Evolutionary conservation across 2,888 invertebrate species (phyloP), one percentile per base, ranked within the genome.

Genomic region (Clepsis dumicolana): DNA sequence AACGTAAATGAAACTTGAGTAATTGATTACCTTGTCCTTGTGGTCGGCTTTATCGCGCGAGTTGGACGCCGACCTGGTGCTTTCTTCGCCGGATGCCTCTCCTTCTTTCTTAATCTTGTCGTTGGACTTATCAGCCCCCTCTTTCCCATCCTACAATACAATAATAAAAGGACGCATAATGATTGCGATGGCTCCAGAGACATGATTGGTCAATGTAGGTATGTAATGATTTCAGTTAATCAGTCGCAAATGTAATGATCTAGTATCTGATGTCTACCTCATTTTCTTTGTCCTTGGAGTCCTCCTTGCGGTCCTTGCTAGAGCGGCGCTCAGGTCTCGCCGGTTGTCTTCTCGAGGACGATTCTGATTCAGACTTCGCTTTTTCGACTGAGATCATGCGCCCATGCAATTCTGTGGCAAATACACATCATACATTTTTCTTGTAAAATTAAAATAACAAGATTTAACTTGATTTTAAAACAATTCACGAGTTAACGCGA

Each of bases 371-470:
- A 3, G 94, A 94, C 79, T 95, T 95, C 61, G 97, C 98, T 90
- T 97, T 97, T 87, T 99, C 99, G 61, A 99, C 98, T 16, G 97
- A 97, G 80, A 99, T 98, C 90, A 98, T 97, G 71, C 98, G 96
- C 1, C 99, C 99, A 86, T 99, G 98, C 56, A 99, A 94, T 90
- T 99, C 98, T 79, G 69, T 10, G 75, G 72, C 64, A 53, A n/a
- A 1, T 5, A 4, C n/a, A n/a, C n/a, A n/a, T n/a, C n/a, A n/a
- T n/a, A n/a, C n/a, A n/a, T n/a, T n/a, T n/a, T n/a, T n/a, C n/a
- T n/a, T n/a, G n/a, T n/a, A n/a, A n/a, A n/a, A n/a, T n/a, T n/a
- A n/a, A n/a, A n/a, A n/a, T n/a, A n/a, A n/a, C n/a, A n/a, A n/a
- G n/a, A n/a, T n/a, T n/a, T n/a, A n/a, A n/a, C n/a, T 38, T 14